Evolutionary conservation across 2,113 vertebrate genomes (phyloP).

Genomic region (Carassius carassius): DNA sequence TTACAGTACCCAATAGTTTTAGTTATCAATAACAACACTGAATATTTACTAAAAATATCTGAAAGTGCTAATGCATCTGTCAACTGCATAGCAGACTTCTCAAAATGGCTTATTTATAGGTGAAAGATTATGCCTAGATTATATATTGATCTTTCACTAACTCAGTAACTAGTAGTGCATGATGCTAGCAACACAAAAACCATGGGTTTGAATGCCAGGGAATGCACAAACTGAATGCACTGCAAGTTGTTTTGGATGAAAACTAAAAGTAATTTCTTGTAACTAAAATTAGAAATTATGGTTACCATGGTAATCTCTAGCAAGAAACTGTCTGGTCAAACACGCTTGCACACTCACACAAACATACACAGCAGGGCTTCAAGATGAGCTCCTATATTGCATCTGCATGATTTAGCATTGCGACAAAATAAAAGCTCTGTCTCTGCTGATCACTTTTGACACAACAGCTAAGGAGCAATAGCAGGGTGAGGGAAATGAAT

Average conservation of each 20-base stretch:
- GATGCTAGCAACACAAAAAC: background rate
- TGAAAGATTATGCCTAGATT: background rate
- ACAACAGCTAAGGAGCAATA: conserved; percentile 41
- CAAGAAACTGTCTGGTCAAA: background rate
- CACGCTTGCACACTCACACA: conserved; percentile 20
- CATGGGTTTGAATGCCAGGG: background rate
- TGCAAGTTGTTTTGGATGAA: background rate
- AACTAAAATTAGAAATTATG: background rate
- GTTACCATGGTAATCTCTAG: conserved; percentile 13
- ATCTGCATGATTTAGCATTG: conserved; percentile 1
- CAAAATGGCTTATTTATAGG: background rate
- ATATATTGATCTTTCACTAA: background rate
- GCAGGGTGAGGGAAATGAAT: conserved; percentile 49
- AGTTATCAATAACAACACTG: background rate
- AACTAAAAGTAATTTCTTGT: background rate
- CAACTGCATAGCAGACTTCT: background rate
- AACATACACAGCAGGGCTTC: conserved; percentile 12
- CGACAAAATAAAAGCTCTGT: background rate
- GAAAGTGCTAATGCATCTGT: background rate
- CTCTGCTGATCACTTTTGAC: conserved; percentile 4
- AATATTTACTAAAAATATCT: background rate
- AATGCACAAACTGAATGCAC: background rate
- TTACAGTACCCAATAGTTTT: background rate
- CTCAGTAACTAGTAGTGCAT: background rate
- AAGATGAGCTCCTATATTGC: background rate